A percentile compares a stretch with the other conserved stretches of the same genome.
These are phyloP conservation scores for Aplodontia rufa DNA, from an alignment of 2,113 vertebrate species.

Conservation along the genomic window DNA sequence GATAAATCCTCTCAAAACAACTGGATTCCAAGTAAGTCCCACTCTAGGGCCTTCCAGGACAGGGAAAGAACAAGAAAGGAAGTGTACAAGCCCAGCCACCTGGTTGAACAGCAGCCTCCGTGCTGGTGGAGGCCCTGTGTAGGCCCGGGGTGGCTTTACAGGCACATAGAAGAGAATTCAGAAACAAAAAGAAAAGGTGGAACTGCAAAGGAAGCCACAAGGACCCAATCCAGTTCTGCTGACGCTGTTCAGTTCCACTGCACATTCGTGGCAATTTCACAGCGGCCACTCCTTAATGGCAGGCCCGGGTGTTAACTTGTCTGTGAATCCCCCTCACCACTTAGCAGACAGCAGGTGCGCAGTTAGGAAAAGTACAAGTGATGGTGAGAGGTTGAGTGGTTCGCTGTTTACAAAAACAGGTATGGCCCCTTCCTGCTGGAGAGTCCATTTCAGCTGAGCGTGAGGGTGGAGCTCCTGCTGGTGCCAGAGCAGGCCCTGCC, in stretches of 20 bases:
- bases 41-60: background rate
- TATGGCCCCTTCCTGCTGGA: background rate
- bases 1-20: background rate
- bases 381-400: background rate
- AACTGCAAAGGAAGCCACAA: background rate
- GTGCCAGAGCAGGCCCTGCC: background rate
- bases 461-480: background rate
- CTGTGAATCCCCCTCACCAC: no score
- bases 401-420: background rate
- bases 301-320: background rate
- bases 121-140: background rate
- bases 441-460: background rate
- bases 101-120: background rate
- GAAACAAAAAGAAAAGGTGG: background rate
- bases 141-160: background rate
- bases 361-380: background rate
- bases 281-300: background rate
- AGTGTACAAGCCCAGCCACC: fast-evolving
- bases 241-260: background rate
- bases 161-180: background rate
- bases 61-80: background rate
- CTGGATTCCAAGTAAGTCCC: background rate
- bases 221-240: background rate
- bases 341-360: background rate
- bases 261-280: background rate